A percentile compares a stretch with the other conserved stretches of the same genome.
These are phyloP conservation scores for Caenorhabditis zanzibari DNA, from an alignment of 2,888 invertebrate genomes.

Conservation along the genomic window DNA sequence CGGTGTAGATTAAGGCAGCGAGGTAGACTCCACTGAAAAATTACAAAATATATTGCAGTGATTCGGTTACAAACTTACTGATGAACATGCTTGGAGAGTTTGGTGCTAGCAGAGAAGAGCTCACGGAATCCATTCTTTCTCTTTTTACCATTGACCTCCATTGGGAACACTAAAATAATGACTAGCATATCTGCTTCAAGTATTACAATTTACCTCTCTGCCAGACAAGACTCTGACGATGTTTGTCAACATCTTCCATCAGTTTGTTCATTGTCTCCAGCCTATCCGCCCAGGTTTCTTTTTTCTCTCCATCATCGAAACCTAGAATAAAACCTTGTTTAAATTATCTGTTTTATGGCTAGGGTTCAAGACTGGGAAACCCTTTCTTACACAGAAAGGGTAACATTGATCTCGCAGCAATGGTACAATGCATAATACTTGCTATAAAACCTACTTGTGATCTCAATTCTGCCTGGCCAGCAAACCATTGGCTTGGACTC, in stretches of 20 bases:
- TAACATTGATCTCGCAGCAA: too few relatives aligned
- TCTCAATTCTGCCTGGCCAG: conserved; percentile 91
- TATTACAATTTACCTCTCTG: conserved; percentile 65
- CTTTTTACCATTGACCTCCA: conserved; percentile 68
- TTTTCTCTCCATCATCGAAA: conserved; percentile 77
- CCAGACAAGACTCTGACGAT: conserved; percentile 79
- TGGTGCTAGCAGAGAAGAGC: conserved; percentile 95
- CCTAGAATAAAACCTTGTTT: conserved; percentile 57
- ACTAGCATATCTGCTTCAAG: background rate
- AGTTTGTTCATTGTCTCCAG: conserved; percentile 69
- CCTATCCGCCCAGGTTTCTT: conserved; percentile 69
- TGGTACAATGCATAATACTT: too few relatives aligned
- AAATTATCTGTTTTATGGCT: background rate
- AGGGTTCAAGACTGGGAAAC: too few relatives aligned
- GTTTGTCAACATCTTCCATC: conserved; percentile 76
- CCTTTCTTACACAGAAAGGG: too few relatives aligned
- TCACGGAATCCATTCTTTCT: conserved; percentile 88
- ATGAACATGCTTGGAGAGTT: conserved; percentile 93
- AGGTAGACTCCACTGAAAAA: conserved; percentile 92
- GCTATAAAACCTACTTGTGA: conserved; percentile 86
- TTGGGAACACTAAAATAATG: conserved; percentile 72
- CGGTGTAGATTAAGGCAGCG: conserved; percentile 94
- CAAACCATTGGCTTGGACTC: conserved; percentile 90
- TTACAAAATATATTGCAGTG: too few relatives aligned
- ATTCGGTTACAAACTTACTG: conserved; percentile 26